These are phyloP conservation scores for Hipparchia sbordonii DNA, from an alignment of 2,888 invertebrate species.

Conservation along the genomic window DNA sequence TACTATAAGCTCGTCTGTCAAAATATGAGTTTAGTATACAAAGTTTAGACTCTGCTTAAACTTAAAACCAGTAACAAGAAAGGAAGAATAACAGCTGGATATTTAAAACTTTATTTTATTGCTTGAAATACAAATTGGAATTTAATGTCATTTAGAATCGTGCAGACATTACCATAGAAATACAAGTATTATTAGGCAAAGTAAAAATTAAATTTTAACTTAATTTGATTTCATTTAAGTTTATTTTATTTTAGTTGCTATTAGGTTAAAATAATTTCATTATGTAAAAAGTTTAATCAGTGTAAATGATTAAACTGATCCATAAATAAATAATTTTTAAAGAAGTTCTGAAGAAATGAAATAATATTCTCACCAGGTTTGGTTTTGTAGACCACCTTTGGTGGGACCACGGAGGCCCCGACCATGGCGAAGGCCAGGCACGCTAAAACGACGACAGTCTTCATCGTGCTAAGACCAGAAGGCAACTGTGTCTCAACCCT, in stretches of 20 bases:
- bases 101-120: neutral
- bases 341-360: neutral
- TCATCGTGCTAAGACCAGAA: conserved; percentile 65
- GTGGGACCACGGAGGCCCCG: conserved; percentile 49
- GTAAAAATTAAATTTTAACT: no score
- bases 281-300: no score
- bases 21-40: neutral
- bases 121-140: no score
- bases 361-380: conserved; percentile 40
- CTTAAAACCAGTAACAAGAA: no score
- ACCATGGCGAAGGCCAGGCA: conserved; percentile 65
- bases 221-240: no score
- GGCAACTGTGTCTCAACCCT: conserved; percentile 58
- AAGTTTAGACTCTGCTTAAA: no score
- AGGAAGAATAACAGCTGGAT: no score
- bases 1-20: neutral
- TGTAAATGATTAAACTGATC: neutral
- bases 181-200: no score
- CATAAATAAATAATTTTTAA: conserved; percentile 28
- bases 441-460: conserved; percentile 73
- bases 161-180: no score
- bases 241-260: no score
- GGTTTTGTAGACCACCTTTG: conserved; percentile 45
- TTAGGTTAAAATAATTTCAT: no score
- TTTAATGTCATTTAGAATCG: no score